Evolutionary conservation across 2,113 vertebrate genomes (phyloP).

Genomic region (Raphicerus campestris): DNA sequence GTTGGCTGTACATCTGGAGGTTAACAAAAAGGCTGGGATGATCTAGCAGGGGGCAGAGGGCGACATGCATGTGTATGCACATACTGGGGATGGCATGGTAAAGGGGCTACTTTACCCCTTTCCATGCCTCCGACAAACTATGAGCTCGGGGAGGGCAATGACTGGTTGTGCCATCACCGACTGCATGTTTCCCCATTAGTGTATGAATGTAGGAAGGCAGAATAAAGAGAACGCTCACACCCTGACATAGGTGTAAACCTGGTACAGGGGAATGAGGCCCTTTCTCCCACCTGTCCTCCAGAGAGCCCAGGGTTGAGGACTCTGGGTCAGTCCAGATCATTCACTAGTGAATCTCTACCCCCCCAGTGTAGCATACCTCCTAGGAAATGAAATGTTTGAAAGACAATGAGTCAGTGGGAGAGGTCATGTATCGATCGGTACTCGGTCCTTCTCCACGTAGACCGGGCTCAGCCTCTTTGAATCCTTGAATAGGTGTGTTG

Average conservation of each 20-base stretch:
- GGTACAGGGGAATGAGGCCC: not conserved
- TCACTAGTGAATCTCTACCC: not conserved
- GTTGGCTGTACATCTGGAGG: not conserved
- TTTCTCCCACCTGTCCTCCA: not conserved
- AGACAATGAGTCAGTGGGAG: not conserved
- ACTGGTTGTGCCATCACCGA: not conserved
- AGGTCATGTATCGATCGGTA: not conserved
- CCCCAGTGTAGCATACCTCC: not conserved
- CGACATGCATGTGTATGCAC: not conserved
- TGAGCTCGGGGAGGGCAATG: not conserved
- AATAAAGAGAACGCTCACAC: not conserved
- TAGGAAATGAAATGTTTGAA: not conserved
- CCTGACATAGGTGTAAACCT: not conserved
- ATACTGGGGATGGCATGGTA: not conserved
- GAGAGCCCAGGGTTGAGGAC: not conserved
- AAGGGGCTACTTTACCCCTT: not conserved
- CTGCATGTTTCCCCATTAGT: not conserved
- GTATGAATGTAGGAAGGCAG: not conserved
- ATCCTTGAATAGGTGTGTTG: constrained; percentile 76
- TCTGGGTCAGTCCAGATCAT: not conserved
- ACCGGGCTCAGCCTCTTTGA: constrained; percentile 69
- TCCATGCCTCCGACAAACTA: not conserved
- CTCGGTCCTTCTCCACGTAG: constrained; percentile 34
- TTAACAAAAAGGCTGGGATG: not conserved
- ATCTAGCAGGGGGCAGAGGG: not conserved